Evolutionary conservation across 2,113 vertebrate genomes (phyloP).

Genomic region (Sterna hirundo): DNA sequence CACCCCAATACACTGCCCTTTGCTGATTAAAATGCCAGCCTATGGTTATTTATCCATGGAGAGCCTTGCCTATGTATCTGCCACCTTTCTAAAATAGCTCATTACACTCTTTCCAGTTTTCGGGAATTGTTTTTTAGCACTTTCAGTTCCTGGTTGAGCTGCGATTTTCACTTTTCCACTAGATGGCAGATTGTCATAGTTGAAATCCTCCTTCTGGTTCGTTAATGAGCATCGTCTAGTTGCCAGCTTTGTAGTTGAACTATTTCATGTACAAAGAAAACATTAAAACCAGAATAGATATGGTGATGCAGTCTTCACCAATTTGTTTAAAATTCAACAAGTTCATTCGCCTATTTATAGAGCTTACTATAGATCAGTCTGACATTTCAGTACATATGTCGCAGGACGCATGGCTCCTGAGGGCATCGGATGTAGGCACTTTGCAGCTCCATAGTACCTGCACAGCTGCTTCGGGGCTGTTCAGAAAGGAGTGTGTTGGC

Average conservation of each 20-base stretch:
- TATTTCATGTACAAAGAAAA: neutral
- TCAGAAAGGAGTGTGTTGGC: neutral
- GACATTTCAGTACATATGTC: neutral
- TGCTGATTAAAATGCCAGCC: neutral
- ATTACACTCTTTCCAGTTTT: neutral
- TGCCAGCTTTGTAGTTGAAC: neutral
- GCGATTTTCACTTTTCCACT: slow-evolving; percentile 4
- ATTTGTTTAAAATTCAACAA: neutral
- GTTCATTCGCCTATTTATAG: neutral
- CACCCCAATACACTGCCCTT: neutral
- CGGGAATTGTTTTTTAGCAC: neutral
- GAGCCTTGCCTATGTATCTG: neutral
- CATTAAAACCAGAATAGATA: neutral
- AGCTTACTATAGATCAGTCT: neutral
- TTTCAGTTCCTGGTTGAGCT: neutral
- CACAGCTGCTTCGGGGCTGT: neutral
- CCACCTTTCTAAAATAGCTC: neutral
- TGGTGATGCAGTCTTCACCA: neutral
- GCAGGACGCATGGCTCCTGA: neutral
- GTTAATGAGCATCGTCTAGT: neutral
- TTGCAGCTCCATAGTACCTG: neutral
- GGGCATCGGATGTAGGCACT: neutral
- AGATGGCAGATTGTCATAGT: slow-evolving; percentile 46
- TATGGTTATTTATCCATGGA: neutral
- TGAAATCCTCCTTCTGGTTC: neutral